Conservation (phyloP, 2,113 vertebrate genomes). For the Eira barbara region DNA sequence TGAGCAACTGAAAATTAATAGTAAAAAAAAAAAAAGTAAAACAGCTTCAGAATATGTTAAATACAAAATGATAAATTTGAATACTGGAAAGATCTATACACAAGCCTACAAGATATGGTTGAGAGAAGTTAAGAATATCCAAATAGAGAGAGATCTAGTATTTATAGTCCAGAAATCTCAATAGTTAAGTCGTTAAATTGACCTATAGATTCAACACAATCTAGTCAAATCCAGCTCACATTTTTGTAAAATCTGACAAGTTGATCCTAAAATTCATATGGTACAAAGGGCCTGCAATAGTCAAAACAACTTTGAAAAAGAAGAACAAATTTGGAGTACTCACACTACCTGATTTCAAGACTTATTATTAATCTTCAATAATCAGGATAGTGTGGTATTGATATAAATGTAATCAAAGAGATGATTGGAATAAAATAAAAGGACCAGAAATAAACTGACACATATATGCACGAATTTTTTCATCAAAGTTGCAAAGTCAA, state of each 20-base stretch:
- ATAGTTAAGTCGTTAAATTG: not conserved
- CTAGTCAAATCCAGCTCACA: not conserved
- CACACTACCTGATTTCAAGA: not conserved
- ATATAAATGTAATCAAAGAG: too few relatives aligned
- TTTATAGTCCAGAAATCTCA: not conserved
- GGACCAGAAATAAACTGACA: not conserved
- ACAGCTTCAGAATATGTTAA: too few relatives aligned
- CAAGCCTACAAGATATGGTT: not conserved
- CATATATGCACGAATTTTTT: not conserved
- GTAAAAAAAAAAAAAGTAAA: too few relatives aligned
- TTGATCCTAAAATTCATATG: not conserved
- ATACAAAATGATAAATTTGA: too few relatives aligned
- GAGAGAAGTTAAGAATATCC: not conserved
- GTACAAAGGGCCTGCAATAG: not conserved
- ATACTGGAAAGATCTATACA: not conserved
- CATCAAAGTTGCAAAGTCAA: not conserved
- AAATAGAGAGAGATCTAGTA: not conserved
- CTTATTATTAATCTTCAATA: not conserved
- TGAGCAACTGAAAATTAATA: too few relatives aligned
- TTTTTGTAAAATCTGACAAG: not conserved
- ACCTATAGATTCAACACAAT: not conserved
- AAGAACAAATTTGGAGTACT: not conserved
- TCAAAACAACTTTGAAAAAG: not conserved
- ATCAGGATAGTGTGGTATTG: not conserved
- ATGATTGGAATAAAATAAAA: not conserved